A percentile compares a stretch with the other conserved stretches of the same genome.
Evolutionary conservation across 2,797 vertebrate genomes (phyloP).

Genomic region (Peromyscus nudipes): DNA sequence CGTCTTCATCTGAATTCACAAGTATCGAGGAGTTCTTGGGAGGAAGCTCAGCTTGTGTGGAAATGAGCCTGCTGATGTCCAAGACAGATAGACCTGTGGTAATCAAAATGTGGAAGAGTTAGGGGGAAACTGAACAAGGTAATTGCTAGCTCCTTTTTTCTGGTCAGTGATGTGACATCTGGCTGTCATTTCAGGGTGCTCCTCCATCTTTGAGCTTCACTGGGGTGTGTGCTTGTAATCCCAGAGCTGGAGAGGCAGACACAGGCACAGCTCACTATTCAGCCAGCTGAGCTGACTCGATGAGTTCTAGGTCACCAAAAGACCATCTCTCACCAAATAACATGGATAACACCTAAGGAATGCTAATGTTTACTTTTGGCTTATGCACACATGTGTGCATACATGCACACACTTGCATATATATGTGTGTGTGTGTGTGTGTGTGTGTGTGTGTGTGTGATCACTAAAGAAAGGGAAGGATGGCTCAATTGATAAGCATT

Average conservation of each 20-base stretch:
- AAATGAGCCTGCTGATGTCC: neutral
- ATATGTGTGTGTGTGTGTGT: too few relatives aligned
- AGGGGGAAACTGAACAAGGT: conserved; percentile 30
- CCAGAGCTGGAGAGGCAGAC: neutral
- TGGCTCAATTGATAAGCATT: neutral
- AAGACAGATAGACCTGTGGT: conserved; percentile 61
- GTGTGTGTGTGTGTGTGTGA: too few relatives aligned
- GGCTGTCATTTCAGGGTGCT: neutral
- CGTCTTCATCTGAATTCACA: conserved; percentile 52
- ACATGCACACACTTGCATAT: neutral
- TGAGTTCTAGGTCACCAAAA: neutral
- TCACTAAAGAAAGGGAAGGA: neutral
- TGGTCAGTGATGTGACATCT: neutral
- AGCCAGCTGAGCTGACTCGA: neutral
- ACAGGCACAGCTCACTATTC: neutral
- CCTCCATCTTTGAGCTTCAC: neutral
- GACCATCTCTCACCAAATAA: neutral
- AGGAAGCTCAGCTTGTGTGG: conserved; percentile 44
- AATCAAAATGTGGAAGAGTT: conserved; percentile 19
- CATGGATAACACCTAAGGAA: neutral
- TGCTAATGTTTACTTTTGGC: neutral
- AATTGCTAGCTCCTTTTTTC: conserved; percentile 34
- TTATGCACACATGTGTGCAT: neutral
- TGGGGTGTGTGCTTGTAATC: neutral
- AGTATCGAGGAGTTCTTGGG: conserved; percentile 68